Percentiles rank a stretch among this genome's conserved stretches.
phyloP scores from a whole-genome alignment of 2,113 vertebrate genomes.

The Ceuthmochares aereus region DNA sequence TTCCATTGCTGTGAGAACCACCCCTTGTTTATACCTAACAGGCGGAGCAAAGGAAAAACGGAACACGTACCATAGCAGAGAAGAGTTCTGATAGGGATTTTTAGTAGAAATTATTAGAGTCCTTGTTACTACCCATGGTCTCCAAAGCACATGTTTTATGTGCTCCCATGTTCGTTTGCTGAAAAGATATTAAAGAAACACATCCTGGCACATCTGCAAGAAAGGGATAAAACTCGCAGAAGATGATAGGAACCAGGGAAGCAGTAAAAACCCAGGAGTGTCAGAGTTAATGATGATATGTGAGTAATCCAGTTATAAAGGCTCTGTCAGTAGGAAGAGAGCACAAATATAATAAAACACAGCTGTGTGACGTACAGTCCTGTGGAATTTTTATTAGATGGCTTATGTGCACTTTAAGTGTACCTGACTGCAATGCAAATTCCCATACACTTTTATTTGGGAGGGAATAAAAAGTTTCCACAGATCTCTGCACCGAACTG shows the following conservation, averaged over 20 bases:
- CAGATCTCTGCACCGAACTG: background rate
- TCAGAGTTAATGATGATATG: conserved; percentile 57
- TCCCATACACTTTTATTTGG: conserved; percentile 25
- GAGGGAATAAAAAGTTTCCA: conserved; percentile 9
- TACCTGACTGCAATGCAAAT: conserved; percentile 64
- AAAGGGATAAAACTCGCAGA: background rate
- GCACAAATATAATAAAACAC: conserved; percentile 49
- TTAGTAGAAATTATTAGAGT: background rate
- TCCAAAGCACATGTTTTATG: background rate
- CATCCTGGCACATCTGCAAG: conserved; percentile 17
- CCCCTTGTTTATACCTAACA: background rate
- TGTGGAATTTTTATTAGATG: conserved; percentile 68
- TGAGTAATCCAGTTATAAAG: conserved; percentile 48
- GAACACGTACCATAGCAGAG: fast-evolving
- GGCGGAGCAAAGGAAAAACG: background rate
- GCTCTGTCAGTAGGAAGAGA: conserved; percentile 62
- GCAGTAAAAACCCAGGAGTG: conserved; percentile 54
- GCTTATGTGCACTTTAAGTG: conserved; percentile 20
- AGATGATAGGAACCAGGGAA: conserved; percentile 17
- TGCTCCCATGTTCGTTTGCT: background rate
- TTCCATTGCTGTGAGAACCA: fast-evolving
- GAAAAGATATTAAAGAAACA: background rate
- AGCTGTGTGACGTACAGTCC: conserved; percentile 40
- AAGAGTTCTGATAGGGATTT: background rate
- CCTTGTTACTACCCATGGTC: background rate